phyloP scores from a whole-genome alignment of 2,888 invertebrate species.

The Diarsia mendica region DNA sequence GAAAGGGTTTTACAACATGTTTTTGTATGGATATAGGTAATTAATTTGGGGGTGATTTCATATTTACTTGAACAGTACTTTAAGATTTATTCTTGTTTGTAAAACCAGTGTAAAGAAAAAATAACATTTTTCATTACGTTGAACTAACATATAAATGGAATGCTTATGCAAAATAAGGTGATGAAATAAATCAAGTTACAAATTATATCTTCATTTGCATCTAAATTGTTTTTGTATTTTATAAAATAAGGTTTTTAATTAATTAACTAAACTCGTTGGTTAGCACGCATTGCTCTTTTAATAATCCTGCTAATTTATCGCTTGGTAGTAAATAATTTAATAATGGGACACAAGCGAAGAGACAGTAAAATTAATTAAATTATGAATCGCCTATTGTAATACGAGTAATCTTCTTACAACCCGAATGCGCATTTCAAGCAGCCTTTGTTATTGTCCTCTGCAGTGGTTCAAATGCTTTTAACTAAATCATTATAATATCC shows the following conservation, averaged over 20 bases:
- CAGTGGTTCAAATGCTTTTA: neutral
- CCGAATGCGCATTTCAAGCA: constrained; percentile 4
- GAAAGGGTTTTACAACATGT: neutral
- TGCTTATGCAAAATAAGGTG: neutral
- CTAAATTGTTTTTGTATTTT: neutral
- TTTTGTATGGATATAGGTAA: neutral
- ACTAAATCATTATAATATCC: neutral
- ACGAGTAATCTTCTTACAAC: constrained; percentile 8
- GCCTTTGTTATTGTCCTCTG: neutral
- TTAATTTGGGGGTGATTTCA: neutral
- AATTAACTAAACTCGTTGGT: constrained; percentile 1
- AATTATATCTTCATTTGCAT: constrained; percentile 10
- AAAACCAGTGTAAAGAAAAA: neutral
- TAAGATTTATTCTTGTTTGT: neutral
- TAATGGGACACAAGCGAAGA: neutral
- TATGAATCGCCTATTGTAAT: neutral
- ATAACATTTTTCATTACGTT: neutral
- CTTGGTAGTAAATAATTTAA: neutral
- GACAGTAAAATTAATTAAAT: constrained; percentile 2
- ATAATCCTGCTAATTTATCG: neutral
- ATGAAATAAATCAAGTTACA: neutral
- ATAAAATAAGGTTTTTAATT: constrained; percentile 10
- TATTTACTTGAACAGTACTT: neutral
- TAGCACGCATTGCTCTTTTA: constrained; percentile 1
- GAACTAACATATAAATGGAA: neutral